Evolutionary conservation across 1,140 invertebrate species (phyloP), one percentile per base, ranked within the genome.

Genomic region (Diachasmimorpha longicaudata): DNA sequence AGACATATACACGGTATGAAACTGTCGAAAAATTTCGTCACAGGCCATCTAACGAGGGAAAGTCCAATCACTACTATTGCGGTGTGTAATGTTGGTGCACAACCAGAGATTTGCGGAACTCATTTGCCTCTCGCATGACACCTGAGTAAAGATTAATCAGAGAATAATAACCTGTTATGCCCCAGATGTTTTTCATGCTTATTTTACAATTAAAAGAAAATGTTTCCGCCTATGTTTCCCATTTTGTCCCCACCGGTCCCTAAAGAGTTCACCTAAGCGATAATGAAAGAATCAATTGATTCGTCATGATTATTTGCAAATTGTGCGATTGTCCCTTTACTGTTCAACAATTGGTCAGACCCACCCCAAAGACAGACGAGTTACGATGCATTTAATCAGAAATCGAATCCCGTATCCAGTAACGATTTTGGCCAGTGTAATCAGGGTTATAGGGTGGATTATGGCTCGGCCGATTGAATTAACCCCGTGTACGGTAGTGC

Each of bases 391-490:
- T 81, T 84, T 83, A 83, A 84, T 84, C 83, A 84, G 82, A 78
- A 83, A 81, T 76, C 75, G 4, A 25, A 67, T 19, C 19, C 44
- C 48, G 68, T 31, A 72, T 58, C 76, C 72, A 70, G 71, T 44
- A 70, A 69, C 74, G 66, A 77, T 81, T 81, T 83, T 79, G 81
- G 79, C 77, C 81, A 78, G 78, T 80, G 82, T 86, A 87, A 87
- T 87, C 85, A 87, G 84, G 83, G 84, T 87, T 85, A 85, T 82
- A 84, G 83, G 81, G 78, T 80, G 83, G 81, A 87, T 87, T 86
- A 84, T 86, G 72, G 79, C 36, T 8, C 31, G 37, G 14, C 84
- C 84, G 85, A 88, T 88, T 85, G 83, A 87, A 88, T 86, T 87
- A 87, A 86, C 84, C 84, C 79, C 81, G 81, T 84, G 80, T 85